Percentiles rank a stretch among this genome's conserved stretches.
These are phyloP conservation scores for Melanostigma gelatinosum DNA, from an alignment of 2,113 vertebrate genomes.

Conservation along the genomic window DNA sequence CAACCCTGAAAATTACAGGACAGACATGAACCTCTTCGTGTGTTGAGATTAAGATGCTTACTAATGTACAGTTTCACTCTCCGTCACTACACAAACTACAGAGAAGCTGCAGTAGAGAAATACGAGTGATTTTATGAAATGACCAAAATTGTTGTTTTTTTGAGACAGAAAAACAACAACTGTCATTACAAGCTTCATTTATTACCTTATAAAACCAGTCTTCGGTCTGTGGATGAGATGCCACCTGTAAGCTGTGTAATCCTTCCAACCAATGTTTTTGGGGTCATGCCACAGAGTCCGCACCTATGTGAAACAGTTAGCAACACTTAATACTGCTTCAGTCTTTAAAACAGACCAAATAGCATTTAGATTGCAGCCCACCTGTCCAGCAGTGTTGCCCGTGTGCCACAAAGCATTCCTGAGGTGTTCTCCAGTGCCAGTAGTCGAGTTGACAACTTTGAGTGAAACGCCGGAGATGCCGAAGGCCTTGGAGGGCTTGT, in stretches of 20 bases:
- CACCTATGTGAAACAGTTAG: constrained; percentile 82
- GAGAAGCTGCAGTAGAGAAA: not conserved
- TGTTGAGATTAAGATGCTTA: not conserved
- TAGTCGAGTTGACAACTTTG: constrained; percentile 98
- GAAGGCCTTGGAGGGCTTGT: constrained; percentile 94
- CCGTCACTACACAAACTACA: not conserved
- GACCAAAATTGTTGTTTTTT: not conserved
- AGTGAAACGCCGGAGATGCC: constrained; percentile 97
- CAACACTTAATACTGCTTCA: not conserved
- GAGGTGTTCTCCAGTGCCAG: constrained; percentile 93
- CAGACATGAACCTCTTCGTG: not conserved
- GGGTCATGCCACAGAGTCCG: constrained; percentile 97
- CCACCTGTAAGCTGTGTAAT: constrained; percentile 99
- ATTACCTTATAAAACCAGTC: constrained; percentile 95
- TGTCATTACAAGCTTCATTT: not conserved
- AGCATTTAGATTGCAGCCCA: constrained; percentile 74
- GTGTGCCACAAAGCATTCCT: constrained; percentile 99
- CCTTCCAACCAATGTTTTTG: constrained; percentile 98
- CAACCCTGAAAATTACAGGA: constrained; percentile 83
- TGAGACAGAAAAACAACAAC: not conserved
- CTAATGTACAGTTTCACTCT: not conserved
- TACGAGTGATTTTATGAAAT: not conserved
- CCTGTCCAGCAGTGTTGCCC: constrained; percentile 95
- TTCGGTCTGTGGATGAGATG: constrained; percentile 97
- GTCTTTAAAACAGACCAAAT: constrained; percentile 3